phyloP scores from a whole-genome alignment of 1,140 invertebrate species.

The Ladona fulva region DNA sequence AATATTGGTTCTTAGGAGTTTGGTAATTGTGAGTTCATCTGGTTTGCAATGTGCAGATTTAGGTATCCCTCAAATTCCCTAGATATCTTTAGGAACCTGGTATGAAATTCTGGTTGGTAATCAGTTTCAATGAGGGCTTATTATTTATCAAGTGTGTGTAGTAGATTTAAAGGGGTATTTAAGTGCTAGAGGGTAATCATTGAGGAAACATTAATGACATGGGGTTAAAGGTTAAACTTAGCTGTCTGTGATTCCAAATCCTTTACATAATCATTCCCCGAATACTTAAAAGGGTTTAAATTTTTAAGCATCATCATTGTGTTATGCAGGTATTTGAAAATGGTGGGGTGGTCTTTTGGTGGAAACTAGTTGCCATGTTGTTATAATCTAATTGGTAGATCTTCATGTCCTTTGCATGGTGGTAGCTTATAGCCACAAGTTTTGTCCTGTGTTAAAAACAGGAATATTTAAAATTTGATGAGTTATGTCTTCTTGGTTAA shows the following conservation, averaged over 20 bases:
- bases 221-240: constrained; percentile 6
- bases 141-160: no score
- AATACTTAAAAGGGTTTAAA: background rate
- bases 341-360: constrained; percentile 2
- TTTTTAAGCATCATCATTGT: background rate
- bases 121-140: no score
- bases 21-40: no score
- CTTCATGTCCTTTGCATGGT: constrained; percentile 8
- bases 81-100: no score
- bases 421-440: background rate
- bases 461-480: background rate
- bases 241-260: background rate
- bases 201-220: background rate
- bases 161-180: no score
- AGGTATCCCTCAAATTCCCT: no score
- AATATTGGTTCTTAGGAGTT: no score
- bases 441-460: background rate
- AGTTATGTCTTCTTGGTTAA: background rate
- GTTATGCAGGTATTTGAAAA: background rate
- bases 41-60: no score
- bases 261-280: background rate
- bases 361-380: constrained; percentile 8
- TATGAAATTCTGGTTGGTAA: no score
- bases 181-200: background rate
- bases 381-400: constrained; percentile 8